phyloP scores from a whole-genome alignment of 2,113 vertebrate genomes.

The Elgaria multicarinata region DNA sequence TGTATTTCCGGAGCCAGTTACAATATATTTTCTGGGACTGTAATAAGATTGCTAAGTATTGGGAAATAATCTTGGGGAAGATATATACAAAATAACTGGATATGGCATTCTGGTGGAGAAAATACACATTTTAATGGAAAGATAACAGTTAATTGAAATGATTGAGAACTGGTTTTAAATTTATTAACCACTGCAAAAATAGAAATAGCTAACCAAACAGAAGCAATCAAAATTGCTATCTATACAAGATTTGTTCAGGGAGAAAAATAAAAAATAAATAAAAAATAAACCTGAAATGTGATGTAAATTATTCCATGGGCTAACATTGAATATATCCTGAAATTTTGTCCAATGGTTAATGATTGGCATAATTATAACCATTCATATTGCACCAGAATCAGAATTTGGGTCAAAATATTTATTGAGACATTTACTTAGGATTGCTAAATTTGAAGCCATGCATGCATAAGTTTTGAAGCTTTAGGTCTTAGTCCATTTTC shows the following conservation, averaged over 20 bases:
- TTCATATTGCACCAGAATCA: background rate
- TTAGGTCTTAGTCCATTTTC: background rate
- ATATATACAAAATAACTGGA: background rate
- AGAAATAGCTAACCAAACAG: background rate
- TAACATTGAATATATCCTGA: background rate
- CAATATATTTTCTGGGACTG: background rate
- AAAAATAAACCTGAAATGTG: too few species aligned
- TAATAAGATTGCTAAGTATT: background rate
- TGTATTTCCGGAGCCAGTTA: background rate
- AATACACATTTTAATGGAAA: background rate
- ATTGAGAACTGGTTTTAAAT: conserved; percentile 2
- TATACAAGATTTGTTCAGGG: background rate
- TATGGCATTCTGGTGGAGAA: background rate
- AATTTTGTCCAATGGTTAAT: background rate
- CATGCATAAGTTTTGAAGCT: background rate
- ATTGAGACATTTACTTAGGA: background rate
- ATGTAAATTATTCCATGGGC: background rate
- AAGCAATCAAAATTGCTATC: background rate
- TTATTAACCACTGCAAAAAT: background rate
- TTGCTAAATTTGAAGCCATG: background rate
- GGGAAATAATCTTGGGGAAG: background rate
- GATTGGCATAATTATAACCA: background rate
- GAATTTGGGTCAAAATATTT: background rate
- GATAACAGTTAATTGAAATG: conserved; percentile 12
- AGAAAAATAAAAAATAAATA: too few species aligned